Conservation (phyloP, 92 coral and sea anemone species). For the Isaurus tuberculatus region DNA sequence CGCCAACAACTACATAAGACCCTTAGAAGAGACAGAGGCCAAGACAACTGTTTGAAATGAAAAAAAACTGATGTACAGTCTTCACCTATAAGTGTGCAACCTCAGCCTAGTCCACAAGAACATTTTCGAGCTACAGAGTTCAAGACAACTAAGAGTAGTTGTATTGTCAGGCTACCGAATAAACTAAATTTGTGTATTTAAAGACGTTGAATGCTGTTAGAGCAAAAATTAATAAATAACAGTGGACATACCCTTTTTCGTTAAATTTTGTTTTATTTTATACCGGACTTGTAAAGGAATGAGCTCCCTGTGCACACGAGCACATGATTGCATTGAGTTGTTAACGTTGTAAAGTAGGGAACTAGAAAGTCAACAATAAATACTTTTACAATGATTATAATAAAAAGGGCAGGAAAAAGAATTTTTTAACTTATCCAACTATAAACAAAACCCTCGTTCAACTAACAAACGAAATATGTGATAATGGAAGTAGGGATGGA, state of each 20-base stretch:
- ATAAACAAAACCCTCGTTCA: no score
- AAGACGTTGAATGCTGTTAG: not conserved
- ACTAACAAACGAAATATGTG: no score
- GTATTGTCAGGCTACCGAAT: not conserved
- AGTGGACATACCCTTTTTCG: not conserved
- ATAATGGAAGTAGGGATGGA: no score
- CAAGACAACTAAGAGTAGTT: not conserved
- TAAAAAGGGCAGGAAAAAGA: no score
- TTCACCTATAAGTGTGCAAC: not conserved
- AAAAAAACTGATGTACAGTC: not conserved
- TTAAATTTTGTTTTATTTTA: no score
- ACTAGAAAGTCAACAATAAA: no score
- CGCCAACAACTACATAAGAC: not conserved
- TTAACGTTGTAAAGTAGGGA: no score
- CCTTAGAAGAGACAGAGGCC: not conserved
- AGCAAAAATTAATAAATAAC: not conserved
- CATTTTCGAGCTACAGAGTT: not conserved
- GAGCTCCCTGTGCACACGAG: no score
- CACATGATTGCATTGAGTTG: no score
- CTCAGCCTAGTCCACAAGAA: not conserved
- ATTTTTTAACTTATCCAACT: no score
- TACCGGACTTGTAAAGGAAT: no score
- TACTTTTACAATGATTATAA: no score
- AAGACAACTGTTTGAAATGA: not conserved
- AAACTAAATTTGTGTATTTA: not conserved